Evolutionary conservation across 2,113 vertebrate genomes (phyloP), one percentile per base, ranked within the genome.

Genomic region (Carettochelys insculpta): DNA sequence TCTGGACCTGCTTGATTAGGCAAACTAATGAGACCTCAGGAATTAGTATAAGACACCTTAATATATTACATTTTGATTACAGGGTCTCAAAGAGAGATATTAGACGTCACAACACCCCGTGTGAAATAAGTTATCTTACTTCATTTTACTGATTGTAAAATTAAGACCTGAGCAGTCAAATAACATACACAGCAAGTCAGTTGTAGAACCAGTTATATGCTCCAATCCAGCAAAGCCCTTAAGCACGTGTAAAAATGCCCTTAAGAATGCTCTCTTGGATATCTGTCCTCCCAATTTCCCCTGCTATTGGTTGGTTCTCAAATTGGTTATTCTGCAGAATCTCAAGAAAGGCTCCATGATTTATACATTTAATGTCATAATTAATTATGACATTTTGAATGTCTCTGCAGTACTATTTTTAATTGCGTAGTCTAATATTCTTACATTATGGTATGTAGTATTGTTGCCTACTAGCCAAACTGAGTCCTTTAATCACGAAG

Each of bases 381-480:
- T 78, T 92, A 87, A 86, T 96, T 95, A 93, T 41, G 95, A 90
- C 78, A 87, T 77, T 96, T 91, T 76, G 88, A 92, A 90, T 94
- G 89, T 94, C 92, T 95, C 48, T 77, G 19, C 45, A 34, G 43
- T 77, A 77, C 47, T 77, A 68, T n/a, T 68, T 94, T 94, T 93
- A 92, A 77, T 96, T 95, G 88, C 61, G 51, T 80, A 14, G 8
- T 94, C 89, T 95, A 92, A 86, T 77, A 1, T 4, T n/a, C n/a
- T 68, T 68, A 38, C 61, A 38, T 68, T 68, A 34, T 92, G 82
- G 92, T 90, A 91, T 96, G 81, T 94, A 91, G 86, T 92, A 6
- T 80, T 85, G 22, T 83, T 84, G 56, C 93, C 92, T 54, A 89
- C 77, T 94, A 95, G 94, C 94, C 95, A 96, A 94, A 96, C 92